These are phyloP conservation scores for Dolomedes plantarius DNA, from an alignment of 2,888 invertebrate genomes.

Conservation along the genomic window DNA sequence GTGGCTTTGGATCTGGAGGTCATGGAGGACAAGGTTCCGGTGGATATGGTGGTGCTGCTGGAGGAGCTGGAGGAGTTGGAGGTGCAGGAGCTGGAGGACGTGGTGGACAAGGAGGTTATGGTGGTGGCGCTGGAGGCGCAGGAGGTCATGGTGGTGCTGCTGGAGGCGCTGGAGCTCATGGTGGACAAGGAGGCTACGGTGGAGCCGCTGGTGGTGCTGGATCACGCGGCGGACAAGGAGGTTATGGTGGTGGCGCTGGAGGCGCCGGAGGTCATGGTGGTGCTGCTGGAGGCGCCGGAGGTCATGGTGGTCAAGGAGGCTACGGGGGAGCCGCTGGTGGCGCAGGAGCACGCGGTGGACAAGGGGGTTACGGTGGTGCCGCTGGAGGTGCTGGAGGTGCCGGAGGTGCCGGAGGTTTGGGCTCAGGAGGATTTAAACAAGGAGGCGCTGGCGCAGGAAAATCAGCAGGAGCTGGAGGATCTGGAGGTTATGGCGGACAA, in stretches of 20 bases:
- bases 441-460: constrained; percentile 27
- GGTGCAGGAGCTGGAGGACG: not conserved
- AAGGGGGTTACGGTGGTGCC: constrained; percentile 33
- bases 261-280: constrained; percentile 27
- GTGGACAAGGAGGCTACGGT: constrained; percentile 20
- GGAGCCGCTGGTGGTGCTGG: constrained; percentile 17
- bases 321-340: constrained; percentile 28
- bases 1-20: not conserved
- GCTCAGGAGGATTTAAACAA: constrained; percentile 24
- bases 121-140: too few species aligned
- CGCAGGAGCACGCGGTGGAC: constrained; percentile 18
- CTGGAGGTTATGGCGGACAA: constrained; percentile 27
- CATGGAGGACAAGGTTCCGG: not conserved
- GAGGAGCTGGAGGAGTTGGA: not conserved
- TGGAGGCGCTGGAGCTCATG: too few species aligned
- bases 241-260: constrained; percentile 19
- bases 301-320: constrained; percentile 15
- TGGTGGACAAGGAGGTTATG: constrained; percentile 17
- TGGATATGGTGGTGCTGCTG: not conserved
- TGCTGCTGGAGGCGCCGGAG: constrained; percentile 7
- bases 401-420: not conserved
- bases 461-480: constrained; percentile 8
- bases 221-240: constrained; percentile 31
- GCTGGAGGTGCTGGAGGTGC: too few species aligned
- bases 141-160: constrained; percentile 34